Base-by-base conservation (phyloP, 1,140 invertebrate genomes). In the Aphis gossypii region DNA sequence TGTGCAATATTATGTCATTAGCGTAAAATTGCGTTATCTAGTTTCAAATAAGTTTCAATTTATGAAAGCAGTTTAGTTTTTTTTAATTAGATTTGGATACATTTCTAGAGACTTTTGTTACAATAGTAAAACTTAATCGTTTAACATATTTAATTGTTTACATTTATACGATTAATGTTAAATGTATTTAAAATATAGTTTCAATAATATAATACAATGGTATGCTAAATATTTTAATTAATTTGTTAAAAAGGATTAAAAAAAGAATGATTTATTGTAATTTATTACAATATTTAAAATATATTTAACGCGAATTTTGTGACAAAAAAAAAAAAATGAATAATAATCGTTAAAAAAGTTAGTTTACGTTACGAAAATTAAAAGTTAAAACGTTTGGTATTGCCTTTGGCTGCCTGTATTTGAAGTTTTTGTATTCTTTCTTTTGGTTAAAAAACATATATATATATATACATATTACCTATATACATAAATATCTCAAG, bases 341-440 rank as follows among this genome's bases (percentile, higher is more conserved):
- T 92, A 82, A 56, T 54, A 93, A 93, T 86, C 82, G 48, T 93
- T 82, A 44, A 93, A 92, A 92, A 93, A 93, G 82, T 93, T 86
- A 51, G 92, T 86, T 93, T 84, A 86, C 25, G 82, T 38, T 86
- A 86, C 41, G 92, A 86, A 93, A 93, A 93, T 86, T 86, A 93
- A 93, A 93, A 41, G 82, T 93, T 86, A 38, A 86, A 93, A 93
- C 30, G 92, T 93, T 93, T 86, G 82, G 51, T 93, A 25, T 83
- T 82, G 46, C 91, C 46, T 92, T 48, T 51, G 91, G 91, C 23
- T 92, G 68, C 38, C 46, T 93, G 82, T 93, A 86, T 86, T 56
- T 93, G 91, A 92, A 92, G 91, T 93, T 93, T 84, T 93, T 23
- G 44, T 82, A 38, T 84, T 51, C 30, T 92, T 92, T 44, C 41